Percentiles rank a stretch among this genome's conserved stretches.
These are phyloP conservation scores for Pantherophis alleghaniensis DNA, from an alignment of 2,797 vertebrate genomes.

Conservation along the genomic window DNA sequence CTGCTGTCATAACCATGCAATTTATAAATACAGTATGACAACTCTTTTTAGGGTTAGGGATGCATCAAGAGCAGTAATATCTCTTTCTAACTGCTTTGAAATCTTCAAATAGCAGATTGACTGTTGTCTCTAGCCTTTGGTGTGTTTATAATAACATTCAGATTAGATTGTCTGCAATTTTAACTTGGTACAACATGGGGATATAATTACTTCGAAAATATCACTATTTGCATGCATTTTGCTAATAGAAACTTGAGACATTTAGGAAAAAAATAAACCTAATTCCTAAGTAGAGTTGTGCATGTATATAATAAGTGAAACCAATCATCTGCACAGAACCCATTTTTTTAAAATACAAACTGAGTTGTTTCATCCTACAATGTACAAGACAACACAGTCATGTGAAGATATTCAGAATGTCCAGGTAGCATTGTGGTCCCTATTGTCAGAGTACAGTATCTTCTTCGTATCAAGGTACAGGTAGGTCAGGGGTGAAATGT, in stretches of 20 bases:
- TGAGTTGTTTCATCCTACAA: not conserved
- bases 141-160: not conserved
- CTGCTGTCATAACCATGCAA: not conserved
- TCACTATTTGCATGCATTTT: not conserved
- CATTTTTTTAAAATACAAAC: not conserved
- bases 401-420: not conserved
- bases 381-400: not conserved
- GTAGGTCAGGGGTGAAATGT: not conserved
- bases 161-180: not conserved
- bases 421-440: not conserved
- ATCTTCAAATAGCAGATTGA: not conserved
- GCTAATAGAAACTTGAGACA: not conserved
- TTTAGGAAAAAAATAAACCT: not conserved
- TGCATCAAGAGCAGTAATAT: not conserved
- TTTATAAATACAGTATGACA: not conserved
- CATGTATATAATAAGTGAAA: slow-evolving; percentile 4
- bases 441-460: not conserved
- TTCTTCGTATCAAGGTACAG: not conserved
- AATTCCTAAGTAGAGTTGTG: not conserved
- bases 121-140: not conserved
- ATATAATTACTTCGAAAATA: not conserved
- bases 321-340: not conserved
- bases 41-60: not conserved
- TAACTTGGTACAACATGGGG: not conserved
- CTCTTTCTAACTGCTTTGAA: not conserved